Base-by-base conservation (phyloP, 2,797 vertebrate genomes). In the Glyptemys insculpta region DNA sequence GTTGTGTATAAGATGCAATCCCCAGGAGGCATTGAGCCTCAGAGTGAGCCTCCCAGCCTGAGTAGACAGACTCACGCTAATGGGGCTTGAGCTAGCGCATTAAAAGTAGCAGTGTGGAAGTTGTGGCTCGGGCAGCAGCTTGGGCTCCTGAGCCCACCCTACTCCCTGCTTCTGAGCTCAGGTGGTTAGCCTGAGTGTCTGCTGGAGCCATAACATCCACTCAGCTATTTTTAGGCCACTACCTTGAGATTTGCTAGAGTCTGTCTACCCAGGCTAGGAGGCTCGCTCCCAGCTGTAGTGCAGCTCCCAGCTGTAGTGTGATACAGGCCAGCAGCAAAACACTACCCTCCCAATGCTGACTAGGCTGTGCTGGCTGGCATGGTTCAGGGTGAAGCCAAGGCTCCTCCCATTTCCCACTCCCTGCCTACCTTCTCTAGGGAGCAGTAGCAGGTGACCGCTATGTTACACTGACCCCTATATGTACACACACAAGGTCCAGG, bases 71-170 rank as follows among this genome's bases (percentile, higher is more conserved):
- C n/a, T 72, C n/a, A 72, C 2, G 1, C 34, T 72, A 72, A 37
- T 23, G n/a, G n/a, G 5, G 21, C n/a, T 72, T 3, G 4, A 68
- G n/a, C 18, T 37, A 68, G 18, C 1, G 2, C n/a, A 11, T 37
- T 65, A n/a, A 65, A 65, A n/a, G 34, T n/a, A 65, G 31, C 31
- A n/a, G 34, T 9, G 31, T n/a, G 34, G 62, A 65, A 18, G 16
- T n/a, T 65, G 34, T 16, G 29, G 59, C 14, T 62, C 2, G 6
- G 27, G 31, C 12, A 62, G 12, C 59, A 62, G 59, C 14, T 34
- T 4, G 29, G 29, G 59, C 15, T 65, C 34, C 18, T 8, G 8
- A 65, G 34, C n/a, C n/a, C 50, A 50, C 5, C 50, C 15, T 50
- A 50, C 16, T 37, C 62, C n/a, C n/a, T 68, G 18, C 65, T 68